Conservation (phyloP, 2,888 invertebrate species). For the Notocelia uddmanniana region DNA sequence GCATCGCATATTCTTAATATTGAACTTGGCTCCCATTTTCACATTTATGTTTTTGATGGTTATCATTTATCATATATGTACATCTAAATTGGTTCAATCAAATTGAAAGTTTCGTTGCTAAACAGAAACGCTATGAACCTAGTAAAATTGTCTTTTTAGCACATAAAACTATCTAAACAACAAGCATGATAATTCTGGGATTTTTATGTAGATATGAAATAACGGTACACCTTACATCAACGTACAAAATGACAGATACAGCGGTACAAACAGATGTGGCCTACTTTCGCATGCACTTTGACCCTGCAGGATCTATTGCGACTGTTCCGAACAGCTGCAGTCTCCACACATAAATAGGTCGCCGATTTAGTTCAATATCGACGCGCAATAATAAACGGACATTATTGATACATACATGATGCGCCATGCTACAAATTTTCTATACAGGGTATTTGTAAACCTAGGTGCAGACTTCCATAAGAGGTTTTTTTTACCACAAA, state of each 20-base stretch:
- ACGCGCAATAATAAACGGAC: neutral
- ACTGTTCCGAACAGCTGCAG: slow-evolving; percentile 9
- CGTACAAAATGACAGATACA: slow-evolving; percentile 8
- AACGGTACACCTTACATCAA: neutral
- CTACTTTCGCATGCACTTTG: slow-evolving; percentile 28
- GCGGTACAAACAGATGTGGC: slow-evolving; percentile 20
- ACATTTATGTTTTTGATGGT: too few relatives aligned
- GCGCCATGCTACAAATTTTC: neutral
- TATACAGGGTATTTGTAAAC: neutral
- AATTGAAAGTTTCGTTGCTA: too few relatives aligned
- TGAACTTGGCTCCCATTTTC: too few relatives aligned
- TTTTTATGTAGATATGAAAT: neutral
- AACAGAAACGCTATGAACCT: too few relatives aligned
- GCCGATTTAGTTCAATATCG: slow-evolving; percentile 23
- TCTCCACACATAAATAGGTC: slow-evolving; percentile 25
- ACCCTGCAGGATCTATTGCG: slow-evolving; percentile 27
- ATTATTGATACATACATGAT: neutral
- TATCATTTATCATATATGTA: too few relatives aligned
- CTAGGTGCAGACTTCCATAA: neutral
- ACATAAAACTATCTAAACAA: too few relatives aligned
- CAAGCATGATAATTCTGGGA: neutral
- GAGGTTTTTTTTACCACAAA: too few relatives aligned
- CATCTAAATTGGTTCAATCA: too few relatives aligned
- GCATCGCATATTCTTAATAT: too few relatives aligned
- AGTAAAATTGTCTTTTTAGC: too few relatives aligned